A percentile compares a stretch with the other conserved stretches of the same genome.
These are phyloP conservation scores for Phenganax subtilis DNA, from an alignment of 92 coral and sea anemone genomes.

Conservation along the genomic window DNA sequence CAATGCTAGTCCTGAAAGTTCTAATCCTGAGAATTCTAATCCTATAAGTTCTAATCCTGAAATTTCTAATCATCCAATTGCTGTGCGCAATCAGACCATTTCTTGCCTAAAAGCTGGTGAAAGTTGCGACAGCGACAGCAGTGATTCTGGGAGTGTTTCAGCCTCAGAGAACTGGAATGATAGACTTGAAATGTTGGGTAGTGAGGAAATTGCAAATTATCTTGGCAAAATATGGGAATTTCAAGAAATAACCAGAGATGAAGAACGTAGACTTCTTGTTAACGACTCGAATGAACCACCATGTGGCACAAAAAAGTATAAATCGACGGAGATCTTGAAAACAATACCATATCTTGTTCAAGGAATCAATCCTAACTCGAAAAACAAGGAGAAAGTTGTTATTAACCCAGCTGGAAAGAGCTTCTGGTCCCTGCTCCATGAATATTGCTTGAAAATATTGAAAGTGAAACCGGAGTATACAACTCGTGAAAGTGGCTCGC, in stretches of 20 bases:
- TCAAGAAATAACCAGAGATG: constrained; percentile 58
- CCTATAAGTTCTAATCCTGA: no score
- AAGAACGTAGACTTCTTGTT: constrained; percentile 58
- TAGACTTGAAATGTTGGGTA: constrained; percentile 18
- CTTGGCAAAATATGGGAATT: constrained; percentile 68
- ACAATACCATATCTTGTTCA: constrained; percentile 70
- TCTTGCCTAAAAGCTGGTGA: background rate
- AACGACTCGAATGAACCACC: constrained; percentile 37
- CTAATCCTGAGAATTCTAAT: no score
- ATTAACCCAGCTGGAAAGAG: constrained; percentile 80
- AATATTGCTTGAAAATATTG: constrained; percentile 65
- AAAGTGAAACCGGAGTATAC: constrained; percentile 74
- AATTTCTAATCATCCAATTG: background rate
- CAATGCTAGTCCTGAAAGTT: no score
- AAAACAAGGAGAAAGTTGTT: constrained; percentile 45
- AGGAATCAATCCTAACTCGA: constrained; percentile 48
- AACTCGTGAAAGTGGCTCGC: constrained; percentile 65
- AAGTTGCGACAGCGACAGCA: background rate
- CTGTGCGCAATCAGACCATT: background rate
- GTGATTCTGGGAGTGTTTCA: background rate
- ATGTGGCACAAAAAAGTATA: constrained; percentile 34
- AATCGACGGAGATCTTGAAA: constrained; percentile 56
- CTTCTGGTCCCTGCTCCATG: constrained; percentile 81
- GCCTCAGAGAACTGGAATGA: background rate
- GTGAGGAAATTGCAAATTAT: constrained; percentile 58